Evolutionary conservation across 2,888 invertebrate species (phyloP).

Genomic region (Pediacus dermestoides): DNA sequence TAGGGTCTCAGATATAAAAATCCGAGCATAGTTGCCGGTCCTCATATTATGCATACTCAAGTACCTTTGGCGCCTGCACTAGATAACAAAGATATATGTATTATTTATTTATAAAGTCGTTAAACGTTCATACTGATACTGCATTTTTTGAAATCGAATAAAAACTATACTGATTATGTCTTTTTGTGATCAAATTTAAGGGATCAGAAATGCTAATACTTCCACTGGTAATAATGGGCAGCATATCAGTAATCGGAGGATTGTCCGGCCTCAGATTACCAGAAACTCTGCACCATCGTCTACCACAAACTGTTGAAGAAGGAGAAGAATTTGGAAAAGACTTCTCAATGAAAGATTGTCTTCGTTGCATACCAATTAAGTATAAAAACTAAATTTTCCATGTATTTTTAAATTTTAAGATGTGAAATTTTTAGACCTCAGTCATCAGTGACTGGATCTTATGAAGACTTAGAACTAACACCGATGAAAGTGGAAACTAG

Average conservation of each 20-base stretch:
- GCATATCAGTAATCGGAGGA: constrained; percentile 76
- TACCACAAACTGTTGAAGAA: constrained; percentile 85
- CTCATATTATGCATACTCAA: no score
- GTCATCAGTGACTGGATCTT: constrained; percentile 57
- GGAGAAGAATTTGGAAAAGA: constrained; percentile 84
- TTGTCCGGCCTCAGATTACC: constrained; percentile 75
- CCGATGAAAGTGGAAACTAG: constrained; percentile 49
- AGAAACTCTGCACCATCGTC: constrained; percentile 76
- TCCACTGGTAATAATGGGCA: constrained; percentile 81
- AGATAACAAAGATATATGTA: no score
- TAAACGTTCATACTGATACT: no score
- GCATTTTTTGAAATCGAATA: not conserved
- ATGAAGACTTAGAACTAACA: constrained; percentile 69
- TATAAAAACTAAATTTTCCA: constrained; percentile 37
- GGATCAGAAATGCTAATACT: constrained; percentile 80
- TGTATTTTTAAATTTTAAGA: constrained; percentile 2
- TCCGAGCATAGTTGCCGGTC: no score
- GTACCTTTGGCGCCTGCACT: no score
- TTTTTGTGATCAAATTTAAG: no score
- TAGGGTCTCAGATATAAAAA: no score
- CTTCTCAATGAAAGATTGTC: constrained; percentile 73
- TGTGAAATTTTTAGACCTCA: constrained; percentile 48
- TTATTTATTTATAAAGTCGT: no score
- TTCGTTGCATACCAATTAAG: constrained; percentile 68
- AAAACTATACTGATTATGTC: constrained; percentile 7